Base-by-base conservation (phyloP, 2,797 vertebrate species). In the Lagodon rhomboides region DNA sequence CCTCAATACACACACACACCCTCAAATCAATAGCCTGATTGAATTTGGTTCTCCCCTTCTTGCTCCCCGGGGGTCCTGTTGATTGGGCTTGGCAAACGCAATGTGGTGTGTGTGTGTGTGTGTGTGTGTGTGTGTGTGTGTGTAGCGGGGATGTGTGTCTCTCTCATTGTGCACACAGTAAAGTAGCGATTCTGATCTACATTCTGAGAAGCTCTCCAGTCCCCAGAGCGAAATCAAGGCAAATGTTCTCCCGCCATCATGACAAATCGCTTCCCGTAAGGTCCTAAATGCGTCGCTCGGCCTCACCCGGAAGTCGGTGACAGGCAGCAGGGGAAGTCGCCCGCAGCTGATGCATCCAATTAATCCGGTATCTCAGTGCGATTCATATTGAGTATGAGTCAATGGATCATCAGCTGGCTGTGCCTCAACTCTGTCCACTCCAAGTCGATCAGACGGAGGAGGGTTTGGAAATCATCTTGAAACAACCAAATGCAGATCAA, bases 1-100 rank as follows among this genome's bases (percentile, higher is more conserved):
- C 43, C 43, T 44, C 12, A 10, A 22, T n/a, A 23, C 22, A 23
- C 63, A 73, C 72, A 81, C 69, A 69, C 64, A 67, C 66, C 18
- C 69, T 69, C 43, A 82, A 85, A 90, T 88, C 85, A 89, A 88
- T 89, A 70, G 27, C 41, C 15, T 77, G 77, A 89, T 86, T 89
- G 80, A 75, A 91, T 89, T 79, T 79, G 66, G 78, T 87, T 82
- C 63, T 49, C 46, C 44, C 51, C 62, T 65, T 55, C 61, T 56
- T 30, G 62, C 65, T 85, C 73, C 67, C 70, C 27, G 5, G 64
- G 69, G 72, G 50, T 67, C 53, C 68, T 46, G 64, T 70, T 87
- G 80, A 88, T 88, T 90, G 73, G 77, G 46, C 77, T 62, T 71
- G 62, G 73, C 72, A 78, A 85, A 77, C 17, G 20, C 56, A 54